Percentiles rank a stretch among this genome's conserved stretches.
Evolutionary conservation across 2,888 invertebrate genomes (phyloP).

Genomic region (Patella caerulea): DNA sequence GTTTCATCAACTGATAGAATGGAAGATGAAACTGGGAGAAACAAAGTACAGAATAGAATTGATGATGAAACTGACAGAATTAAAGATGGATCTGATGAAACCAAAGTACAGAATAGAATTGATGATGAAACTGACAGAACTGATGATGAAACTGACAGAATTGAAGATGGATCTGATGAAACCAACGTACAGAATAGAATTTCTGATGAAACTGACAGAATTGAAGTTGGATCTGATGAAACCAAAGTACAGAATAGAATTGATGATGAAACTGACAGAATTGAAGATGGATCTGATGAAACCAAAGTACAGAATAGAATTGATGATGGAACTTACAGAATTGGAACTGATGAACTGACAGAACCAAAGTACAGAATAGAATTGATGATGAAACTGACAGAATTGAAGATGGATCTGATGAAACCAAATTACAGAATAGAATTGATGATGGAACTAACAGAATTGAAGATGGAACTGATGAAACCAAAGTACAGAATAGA

Average conservation of each 20-base stretch:
- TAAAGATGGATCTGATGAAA: not conserved
- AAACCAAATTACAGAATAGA: not conserved
- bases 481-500: not conserved
- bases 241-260: not conserved
- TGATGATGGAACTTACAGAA: not conserved
- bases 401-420: not conserved
- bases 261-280: not conserved
- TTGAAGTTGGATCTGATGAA: not conserved
- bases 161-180: not conserved
- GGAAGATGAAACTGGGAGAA: not conserved
- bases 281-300: not conserved
- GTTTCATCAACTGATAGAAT: not conserved
- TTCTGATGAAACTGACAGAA: not conserved
- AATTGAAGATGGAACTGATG: not conserved
- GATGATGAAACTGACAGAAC: not conserved
- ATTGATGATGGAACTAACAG: not conserved
- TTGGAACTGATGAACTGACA: not conserved
- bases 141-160: not conserved
- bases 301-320: not conserved
- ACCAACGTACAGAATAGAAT: not conserved
- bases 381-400: not conserved
- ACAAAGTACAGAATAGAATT: not conserved
- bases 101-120: not conserved
- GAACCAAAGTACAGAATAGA: slow-evolving; percentile 1
- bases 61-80: not conserved